These are phyloP conservation scores for Steatornis caripensis DNA, from an alignment of 2,113 vertebrate genomes.

Conservation along the genomic window DNA sequence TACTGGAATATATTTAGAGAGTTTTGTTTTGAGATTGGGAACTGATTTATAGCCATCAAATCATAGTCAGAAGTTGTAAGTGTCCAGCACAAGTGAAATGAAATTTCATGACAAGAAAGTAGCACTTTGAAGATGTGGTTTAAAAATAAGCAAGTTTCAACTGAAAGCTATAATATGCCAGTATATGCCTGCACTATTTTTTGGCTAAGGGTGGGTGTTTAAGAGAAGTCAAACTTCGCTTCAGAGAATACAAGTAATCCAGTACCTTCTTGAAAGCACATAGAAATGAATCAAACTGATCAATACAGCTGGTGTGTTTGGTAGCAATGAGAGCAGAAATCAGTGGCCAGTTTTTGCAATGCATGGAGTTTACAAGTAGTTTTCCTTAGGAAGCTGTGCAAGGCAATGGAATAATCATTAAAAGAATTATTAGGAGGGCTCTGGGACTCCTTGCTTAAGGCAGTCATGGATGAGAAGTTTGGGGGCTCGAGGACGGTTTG, in stretches of 20 bases:
- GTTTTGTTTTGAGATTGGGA: not conserved
- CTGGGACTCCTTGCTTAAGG: not conserved
- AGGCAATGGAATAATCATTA: not conserved
- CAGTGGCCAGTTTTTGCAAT: not conserved
- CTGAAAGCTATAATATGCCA: not conserved
- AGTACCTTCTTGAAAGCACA: not conserved
- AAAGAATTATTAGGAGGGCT: not conserved
- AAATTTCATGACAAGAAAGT: not conserved
- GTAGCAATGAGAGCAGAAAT: not conserved
- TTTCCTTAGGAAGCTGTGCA: not conserved
- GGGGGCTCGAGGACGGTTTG: not conserved
- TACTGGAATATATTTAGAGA: not conserved
- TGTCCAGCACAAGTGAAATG: not conserved
- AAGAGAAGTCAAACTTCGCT: not conserved
- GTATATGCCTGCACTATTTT: not conserved
- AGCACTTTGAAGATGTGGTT: not conserved
- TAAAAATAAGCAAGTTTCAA: not conserved
- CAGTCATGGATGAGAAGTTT: not conserved
- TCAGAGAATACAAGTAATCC: not conserved
- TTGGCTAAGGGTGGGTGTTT: not conserved
- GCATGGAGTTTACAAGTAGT: not conserved
- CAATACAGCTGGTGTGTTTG: accelerated
- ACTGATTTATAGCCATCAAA: not conserved
- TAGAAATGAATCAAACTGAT: not conserved
- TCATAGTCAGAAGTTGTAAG: not conserved